Percentiles rank a stretch among this genome's conserved stretches.
Conservation (phyloP, 2,113 vertebrate species). For the Cephalopterus ornatus region DNA sequence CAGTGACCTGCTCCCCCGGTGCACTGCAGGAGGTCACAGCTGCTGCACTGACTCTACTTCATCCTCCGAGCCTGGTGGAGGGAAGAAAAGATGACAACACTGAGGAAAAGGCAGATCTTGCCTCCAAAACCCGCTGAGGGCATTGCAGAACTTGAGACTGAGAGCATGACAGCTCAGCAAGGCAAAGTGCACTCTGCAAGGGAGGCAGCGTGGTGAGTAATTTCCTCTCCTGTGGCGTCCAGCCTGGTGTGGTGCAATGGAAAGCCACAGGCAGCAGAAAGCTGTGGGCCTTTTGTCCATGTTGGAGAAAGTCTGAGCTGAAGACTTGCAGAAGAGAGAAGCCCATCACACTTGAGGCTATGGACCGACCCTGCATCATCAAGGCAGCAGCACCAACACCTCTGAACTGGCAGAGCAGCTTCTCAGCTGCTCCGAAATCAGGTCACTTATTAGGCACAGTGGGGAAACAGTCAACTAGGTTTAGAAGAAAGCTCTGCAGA, state of each 20-base stretch:
- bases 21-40: not conserved
- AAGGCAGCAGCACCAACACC: not conserved
- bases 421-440: not conserved
- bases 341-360: not conserved
- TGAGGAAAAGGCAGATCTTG: not conserved
- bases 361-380: not conserved
- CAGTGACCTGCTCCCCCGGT: accelerated
- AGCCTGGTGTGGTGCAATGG: not conserved
- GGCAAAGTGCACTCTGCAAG: not conserved
- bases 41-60: not conserved
- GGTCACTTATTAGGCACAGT: conserved; percentile 4
- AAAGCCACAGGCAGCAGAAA: not conserved
- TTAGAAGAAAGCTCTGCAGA: conserved; percentile 20
- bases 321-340: not conserved
- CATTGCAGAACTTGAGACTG: not conserved
- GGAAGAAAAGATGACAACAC: not conserved
- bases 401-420: not conserved
- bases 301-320: not conserved
- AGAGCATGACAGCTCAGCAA: not conserved
- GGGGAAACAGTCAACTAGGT: not conserved
- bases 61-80: accelerated
- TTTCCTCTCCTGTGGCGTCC: not conserved
- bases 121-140: not conserved
- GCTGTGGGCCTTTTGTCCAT: not conserved
- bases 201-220: not conserved